Evolutionary conservation across 2,797 vertebrate species (phyloP).

Genomic region (Lithobates sylvaticus): DNA sequence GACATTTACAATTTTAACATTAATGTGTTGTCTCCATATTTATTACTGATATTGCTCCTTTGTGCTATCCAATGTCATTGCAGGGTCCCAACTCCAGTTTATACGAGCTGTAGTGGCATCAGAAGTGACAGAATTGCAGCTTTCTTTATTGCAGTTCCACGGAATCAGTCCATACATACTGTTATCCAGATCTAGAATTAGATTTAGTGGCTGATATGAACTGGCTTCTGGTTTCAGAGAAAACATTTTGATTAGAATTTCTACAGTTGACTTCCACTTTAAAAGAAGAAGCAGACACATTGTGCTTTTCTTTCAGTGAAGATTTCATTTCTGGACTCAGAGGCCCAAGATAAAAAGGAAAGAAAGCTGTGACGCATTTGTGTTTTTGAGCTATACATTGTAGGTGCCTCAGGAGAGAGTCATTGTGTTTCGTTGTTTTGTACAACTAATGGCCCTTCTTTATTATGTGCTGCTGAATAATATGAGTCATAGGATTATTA

Average conservation of each 20-base stretch:
- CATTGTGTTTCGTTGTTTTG: slow-evolving; percentile 14
- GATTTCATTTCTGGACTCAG: not conserved
- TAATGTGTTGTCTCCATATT: no score
- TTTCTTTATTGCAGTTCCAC: not conserved
- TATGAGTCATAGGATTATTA: not conserved
- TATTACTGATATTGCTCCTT: no score
- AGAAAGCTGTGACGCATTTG: slow-evolving; percentile 28
- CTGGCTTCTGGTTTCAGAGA: no score
- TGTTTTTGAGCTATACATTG: not conserved
- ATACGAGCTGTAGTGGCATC: no score
- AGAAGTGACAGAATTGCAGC: no score
- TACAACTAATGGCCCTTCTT: not conserved
- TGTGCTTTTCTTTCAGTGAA: not conserved
- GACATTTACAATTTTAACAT: no score
- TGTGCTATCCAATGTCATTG: not conserved
- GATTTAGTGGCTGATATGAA: not conserved
- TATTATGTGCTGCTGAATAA: not conserved
- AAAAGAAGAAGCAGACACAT: not conserved
- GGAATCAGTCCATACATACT: not conserved
- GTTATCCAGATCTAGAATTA: not conserved
- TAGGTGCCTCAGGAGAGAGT: slow-evolving; percentile 12
- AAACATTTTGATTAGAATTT: no score
- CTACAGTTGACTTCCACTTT: no score
- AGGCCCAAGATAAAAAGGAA: slow-evolving; percentile 1
- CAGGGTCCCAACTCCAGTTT: not conserved